Evolutionary conservation across 2,113 vertebrate species (phyloP).

Genomic region (Andinoacara biseriatus): DNA sequence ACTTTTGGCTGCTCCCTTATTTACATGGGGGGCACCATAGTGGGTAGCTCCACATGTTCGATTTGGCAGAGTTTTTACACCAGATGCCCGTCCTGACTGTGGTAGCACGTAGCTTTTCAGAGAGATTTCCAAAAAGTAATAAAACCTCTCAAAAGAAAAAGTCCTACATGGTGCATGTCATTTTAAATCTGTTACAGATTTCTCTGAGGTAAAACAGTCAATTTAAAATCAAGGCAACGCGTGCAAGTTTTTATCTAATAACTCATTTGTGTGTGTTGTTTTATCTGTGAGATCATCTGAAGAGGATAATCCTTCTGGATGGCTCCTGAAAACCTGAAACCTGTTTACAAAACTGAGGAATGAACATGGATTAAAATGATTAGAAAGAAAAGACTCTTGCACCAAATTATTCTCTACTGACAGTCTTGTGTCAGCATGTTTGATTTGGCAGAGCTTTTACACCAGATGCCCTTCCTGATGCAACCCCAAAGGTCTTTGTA

Average conservation of each 20-base stretch:
- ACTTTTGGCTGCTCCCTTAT: too few relatives aligned
- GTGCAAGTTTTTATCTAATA: constrained; percentile 30
- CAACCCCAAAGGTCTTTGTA: too few relatives aligned
- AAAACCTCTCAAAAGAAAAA: constrained; percentile 7
- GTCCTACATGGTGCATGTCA: constrained; percentile 40
- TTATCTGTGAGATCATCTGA: constrained; percentile 47
- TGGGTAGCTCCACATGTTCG: too few relatives aligned
- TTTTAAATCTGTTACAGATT: constrained; percentile 16
- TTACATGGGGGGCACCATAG: too few relatives aligned
- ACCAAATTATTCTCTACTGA: background rate
- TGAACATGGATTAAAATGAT: background rate
- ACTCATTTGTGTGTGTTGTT: constrained; percentile 5
- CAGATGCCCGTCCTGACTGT: background rate
- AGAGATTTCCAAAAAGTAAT: constrained; percentile 39
- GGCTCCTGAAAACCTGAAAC: constrained; percentile 12
- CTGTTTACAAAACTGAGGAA: constrained; percentile 28
- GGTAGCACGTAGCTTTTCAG: constrained; percentile 24
- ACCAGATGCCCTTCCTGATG: too few relatives aligned
- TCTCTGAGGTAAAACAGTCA: constrained; percentile 27
- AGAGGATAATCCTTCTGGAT: constrained; percentile 22
- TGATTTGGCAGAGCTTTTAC: too few relatives aligned
- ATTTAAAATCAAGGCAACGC: constrained; percentile 24
- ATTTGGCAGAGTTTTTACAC: too few relatives aligned
- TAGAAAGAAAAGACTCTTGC: background rate
- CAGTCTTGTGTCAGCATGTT: background rate